Evolutionary conservation across 2,888 invertebrate species (phyloP).

Genomic region (Cephus spinipes): DNA sequence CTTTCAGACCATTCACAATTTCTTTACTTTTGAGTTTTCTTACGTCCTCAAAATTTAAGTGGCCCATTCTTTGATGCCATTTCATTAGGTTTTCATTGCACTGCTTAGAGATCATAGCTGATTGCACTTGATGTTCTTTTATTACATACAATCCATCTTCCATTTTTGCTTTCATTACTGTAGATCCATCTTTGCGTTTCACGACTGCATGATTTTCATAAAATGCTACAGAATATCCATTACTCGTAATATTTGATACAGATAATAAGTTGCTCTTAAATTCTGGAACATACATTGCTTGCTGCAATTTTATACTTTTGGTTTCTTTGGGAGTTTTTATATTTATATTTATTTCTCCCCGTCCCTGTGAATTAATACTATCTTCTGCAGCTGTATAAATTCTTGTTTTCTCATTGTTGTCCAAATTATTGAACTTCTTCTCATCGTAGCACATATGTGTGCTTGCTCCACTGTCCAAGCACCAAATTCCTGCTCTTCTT

Average conservation of each 20-base stretch:
- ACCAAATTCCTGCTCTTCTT: conserved; percentile 11
- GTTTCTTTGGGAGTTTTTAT: background rate
- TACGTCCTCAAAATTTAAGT: conserved; percentile 18
- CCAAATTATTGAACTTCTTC: background rate
- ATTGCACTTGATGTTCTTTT: background rate
- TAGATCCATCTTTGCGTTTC: conserved; percentile 26
- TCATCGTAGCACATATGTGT: conserved; percentile 19
- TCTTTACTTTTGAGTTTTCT: conserved; percentile 10
- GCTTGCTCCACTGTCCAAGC: conserved; percentile 21
- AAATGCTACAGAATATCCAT: conserved; percentile 37
- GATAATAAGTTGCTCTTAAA: conserved; percentile 44
- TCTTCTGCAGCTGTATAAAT: conserved; percentile 1
- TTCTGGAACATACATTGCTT: conserved; percentile 43
- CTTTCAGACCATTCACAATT: conserved; percentile 16
- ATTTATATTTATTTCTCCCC: conserved; percentile 11
- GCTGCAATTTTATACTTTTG: conserved; percentile 27
- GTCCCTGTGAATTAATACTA: background rate
- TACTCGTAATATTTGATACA: conserved; percentile 39
- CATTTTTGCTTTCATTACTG: conserved; percentile 8
- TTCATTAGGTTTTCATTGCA: conserved; percentile 9
- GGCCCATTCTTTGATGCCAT: conserved; percentile 25
- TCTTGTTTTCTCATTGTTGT: background rate
- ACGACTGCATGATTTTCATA: conserved; percentile 30
- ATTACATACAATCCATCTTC: conserved; percentile 19
- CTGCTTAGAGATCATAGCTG: background rate